These are phyloP conservation scores for Lasioglossum oenotherae DNA, from an alignment of 2,888 invertebrate species.

Conservation along the genomic window DNA sequence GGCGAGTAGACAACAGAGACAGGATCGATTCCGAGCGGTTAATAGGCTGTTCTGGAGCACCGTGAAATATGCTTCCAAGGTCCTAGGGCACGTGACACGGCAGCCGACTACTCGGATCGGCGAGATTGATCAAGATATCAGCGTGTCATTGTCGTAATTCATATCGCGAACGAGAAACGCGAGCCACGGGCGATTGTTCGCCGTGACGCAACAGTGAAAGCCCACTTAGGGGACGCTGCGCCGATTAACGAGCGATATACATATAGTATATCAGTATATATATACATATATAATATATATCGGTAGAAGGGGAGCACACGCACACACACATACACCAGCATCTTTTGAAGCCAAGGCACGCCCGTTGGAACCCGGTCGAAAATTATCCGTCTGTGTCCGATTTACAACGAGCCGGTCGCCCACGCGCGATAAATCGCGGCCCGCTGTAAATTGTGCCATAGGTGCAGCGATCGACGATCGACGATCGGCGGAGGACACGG, in stretches of 20 bases:
- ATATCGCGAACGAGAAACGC: constrained; percentile 52
- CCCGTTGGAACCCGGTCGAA: constrained; percentile 41
- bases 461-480: not conserved
- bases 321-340: not conserved
- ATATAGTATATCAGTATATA: not conserved
- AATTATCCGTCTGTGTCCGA: constrained; percentile 46
- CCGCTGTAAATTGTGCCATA: constrained; percentile 38
- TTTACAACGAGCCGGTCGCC: constrained; percentile 36
- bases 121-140: constrained; percentile 63
- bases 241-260: constrained; percentile 55
- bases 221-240: constrained; percentile 54
- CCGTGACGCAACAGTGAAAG: constrained; percentile 66
- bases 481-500: constrained; percentile 29
- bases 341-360: not conserved
- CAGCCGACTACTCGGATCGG: not conserved
- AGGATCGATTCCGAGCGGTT: not conserved
- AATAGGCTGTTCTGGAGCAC: not conserved
- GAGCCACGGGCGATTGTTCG: constrained; percentile 57
- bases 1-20: not conserved
- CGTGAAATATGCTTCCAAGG: not conserved
- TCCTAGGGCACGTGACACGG: constrained; percentile 9
- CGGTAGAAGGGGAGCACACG: constrained; percentile 2
- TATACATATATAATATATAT: not conserved
- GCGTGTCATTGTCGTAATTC: constrained; percentile 52
- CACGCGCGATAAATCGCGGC: constrained; percentile 47